These are phyloP conservation scores for Agriopis leucophaearia DNA, from an alignment of 2,888 invertebrate species.

Conservation along the genomic window DNA sequence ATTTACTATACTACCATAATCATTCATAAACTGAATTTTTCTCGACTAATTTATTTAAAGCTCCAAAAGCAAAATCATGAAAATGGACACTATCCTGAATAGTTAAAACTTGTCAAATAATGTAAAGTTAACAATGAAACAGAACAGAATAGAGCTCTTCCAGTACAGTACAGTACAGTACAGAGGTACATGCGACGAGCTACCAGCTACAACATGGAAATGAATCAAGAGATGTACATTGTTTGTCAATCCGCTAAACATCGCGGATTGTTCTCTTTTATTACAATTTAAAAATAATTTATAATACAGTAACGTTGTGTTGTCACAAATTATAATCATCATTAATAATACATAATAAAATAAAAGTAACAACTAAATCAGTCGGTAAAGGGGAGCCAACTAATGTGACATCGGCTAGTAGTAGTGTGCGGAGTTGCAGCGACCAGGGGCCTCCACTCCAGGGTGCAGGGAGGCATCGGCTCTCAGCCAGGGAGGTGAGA, in stretches of 20 bases:
- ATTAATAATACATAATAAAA: slow-evolving; percentile 48
- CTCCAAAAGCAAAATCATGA: slow-evolving; percentile 21
- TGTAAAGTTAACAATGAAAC: slow-evolving; percentile 6
- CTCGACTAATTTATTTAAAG: slow-evolving; percentile 22
- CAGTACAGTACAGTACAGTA: no score
- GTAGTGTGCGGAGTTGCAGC: background rate
- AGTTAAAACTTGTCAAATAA: background rate
- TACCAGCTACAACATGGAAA: slow-evolving; percentile 26
- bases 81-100: slow-evolving; percentile 13
- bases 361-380: slow-evolving; percentile 48
- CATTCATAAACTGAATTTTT: slow-evolving; percentile 13
- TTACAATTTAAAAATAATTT: slow-evolving; percentile 48
- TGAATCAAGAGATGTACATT: slow-evolving; percentile 45
- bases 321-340: slow-evolving; percentile 48
- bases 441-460: no score
- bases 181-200: slow-evolving; percentile 14
- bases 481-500: no score
- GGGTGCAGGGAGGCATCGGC: background rate
- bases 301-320: slow-evolving; percentile 48
- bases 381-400: slow-evolving; percentile 43
- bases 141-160: background rate
- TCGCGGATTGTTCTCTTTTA: slow-evolving; percentile 43
- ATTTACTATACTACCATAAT: background rate
- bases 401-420: slow-evolving; percentile 10
- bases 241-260: slow-evolving; percentile 41